phyloP scores from a whole-genome alignment of 1,140 invertebrate genomes.

The Papilio machaon region DNA sequence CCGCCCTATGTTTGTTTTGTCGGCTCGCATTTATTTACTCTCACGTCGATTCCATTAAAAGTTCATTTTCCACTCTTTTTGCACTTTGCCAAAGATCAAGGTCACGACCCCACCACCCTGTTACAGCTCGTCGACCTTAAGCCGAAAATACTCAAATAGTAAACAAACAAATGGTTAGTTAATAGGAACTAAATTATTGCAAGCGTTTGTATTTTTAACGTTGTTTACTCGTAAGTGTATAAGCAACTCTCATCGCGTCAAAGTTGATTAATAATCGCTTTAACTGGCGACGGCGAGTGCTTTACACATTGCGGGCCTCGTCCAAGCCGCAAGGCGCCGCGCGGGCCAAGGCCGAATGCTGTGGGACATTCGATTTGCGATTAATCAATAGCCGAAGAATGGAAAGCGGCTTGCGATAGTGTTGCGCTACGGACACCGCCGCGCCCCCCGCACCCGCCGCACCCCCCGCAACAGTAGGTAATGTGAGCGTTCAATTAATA shows the following conservation, averaged over 20 bases:
- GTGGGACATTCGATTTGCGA: conserved; percentile 47
- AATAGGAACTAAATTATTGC: too few species aligned
- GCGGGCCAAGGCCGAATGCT: conserved; percentile 43
- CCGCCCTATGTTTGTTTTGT: neutral
- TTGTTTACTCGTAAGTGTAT: neutral
- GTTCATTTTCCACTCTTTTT: neutral
- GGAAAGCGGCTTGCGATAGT: conserved; percentile 45
- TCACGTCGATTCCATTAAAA: neutral
- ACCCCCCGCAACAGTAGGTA: neutral
- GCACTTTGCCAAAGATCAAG: neutral
- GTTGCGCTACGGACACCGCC: conserved; percentile 37
- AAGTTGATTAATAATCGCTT: neutral
- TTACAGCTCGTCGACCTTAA: conserved; percentile 2
- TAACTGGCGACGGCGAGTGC: neutral
- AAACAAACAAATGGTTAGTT: too few species aligned
- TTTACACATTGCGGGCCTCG: neutral
- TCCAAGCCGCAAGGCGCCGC: neutral
- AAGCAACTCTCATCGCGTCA: neutral
- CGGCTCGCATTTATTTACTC: neutral
- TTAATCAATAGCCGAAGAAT: conserved; percentile 46
- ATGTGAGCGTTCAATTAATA: too few species aligned
- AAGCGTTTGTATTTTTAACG: too few species aligned
- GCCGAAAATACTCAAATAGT: neutral
- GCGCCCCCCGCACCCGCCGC: neutral
- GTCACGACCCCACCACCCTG: neutral